phyloP scores from a whole-genome alignment of 2,888 invertebrate species.

The Toxonevra muliebris region DNA sequence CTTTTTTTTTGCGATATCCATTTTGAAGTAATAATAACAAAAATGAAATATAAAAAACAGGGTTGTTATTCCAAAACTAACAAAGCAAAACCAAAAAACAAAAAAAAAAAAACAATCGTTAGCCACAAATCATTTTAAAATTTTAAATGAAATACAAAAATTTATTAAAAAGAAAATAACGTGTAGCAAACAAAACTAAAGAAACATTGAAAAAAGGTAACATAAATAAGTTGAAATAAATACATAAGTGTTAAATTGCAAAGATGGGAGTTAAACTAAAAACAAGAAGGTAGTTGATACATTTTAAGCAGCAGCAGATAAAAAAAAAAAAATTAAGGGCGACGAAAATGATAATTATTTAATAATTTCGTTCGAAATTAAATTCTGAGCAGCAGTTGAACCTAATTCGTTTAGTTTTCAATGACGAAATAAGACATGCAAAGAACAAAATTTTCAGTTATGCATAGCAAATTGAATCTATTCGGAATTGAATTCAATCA shows the following conservation, averaged over 20 bases:
- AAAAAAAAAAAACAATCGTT: constrained; percentile 45
- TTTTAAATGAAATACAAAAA: constrained; percentile 13
- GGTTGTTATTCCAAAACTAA: constrained; percentile 42
- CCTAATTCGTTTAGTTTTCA: too few species aligned
- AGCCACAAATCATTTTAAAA: constrained; percentile 43
- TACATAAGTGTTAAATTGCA: too few species aligned
- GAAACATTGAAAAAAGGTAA: constrained; percentile 32
- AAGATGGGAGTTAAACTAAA: too few species aligned
- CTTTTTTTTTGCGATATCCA: too few species aligned
- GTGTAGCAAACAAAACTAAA: constrained; percentile 30
- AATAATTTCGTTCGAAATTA: too few species aligned
- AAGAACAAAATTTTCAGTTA: too few species aligned
- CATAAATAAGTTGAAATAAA: constrained; percentile 11
- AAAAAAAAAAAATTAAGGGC: constrained; percentile 25
- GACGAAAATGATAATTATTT: neutral
- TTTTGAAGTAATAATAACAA: too few species aligned
- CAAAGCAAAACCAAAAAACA: constrained; percentile 34
- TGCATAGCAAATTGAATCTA: too few species aligned
- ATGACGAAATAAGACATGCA: too few species aligned
- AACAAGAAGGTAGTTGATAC: constrained; percentile 26
- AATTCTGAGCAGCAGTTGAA: too few species aligned
- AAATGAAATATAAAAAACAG: constrained; percentile 31
- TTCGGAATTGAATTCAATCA: too few species aligned
- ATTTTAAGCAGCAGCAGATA: constrained; percentile 14
- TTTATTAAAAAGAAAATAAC: constrained; percentile 39